phyloP scores from a whole-genome alignment of 2,113 vertebrate genomes.

The Silurus meridionalis region DNA sequence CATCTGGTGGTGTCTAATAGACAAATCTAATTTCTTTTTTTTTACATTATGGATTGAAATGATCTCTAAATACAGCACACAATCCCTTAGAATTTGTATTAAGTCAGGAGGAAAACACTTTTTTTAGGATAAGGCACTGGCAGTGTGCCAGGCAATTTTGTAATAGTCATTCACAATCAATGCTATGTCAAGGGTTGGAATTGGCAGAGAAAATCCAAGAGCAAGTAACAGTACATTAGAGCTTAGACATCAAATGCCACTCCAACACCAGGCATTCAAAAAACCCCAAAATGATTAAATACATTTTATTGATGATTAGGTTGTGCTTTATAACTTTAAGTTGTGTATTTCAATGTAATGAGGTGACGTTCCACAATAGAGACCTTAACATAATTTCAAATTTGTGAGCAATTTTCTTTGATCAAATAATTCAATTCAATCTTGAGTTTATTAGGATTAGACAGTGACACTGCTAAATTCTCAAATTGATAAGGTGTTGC shows the following conservation, averaged over 20 bases:
- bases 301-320: not conserved
- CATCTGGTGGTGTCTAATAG: not conserved
- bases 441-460: not conserved
- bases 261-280: not conserved
- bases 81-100: not conserved
- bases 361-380: not conserved
- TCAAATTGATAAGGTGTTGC: not conserved
- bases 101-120: not conserved
- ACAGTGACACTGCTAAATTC: not conserved
- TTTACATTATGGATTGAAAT: not conserved
- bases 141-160: not conserved
- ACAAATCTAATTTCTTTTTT: not conserved
- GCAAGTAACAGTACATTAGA: not conserved
- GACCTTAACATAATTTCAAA: not conserved
- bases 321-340: not conserved
- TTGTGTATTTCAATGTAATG: not conserved
- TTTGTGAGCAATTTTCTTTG: not conserved
- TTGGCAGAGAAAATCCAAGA: not conserved
- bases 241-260: not conserved
- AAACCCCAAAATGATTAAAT: not conserved
- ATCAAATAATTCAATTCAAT: not conserved
- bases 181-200: not conserved
- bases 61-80: not conserved
- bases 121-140: conserved; percentile 2
- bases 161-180: not conserved